phyloP scores from a whole-genome alignment of 2,113 vertebrate genomes.

The Brienomyrus brachyistius region DNA sequence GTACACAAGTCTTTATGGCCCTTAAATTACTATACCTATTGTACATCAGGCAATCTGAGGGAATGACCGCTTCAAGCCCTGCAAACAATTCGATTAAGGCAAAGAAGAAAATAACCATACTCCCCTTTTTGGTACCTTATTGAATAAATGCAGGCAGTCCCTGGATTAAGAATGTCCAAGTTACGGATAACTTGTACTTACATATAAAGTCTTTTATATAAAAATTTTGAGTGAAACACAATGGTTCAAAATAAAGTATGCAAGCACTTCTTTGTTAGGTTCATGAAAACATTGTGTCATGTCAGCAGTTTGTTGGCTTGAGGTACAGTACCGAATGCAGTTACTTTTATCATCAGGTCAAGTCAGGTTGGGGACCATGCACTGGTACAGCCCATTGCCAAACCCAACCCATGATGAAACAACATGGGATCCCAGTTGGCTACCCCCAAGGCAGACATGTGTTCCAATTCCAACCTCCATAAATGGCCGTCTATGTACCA shows the following conservation, averaged over 20 bases:
- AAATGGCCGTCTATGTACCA: not conserved
- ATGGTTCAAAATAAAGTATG: not conserved
- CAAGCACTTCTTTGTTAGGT: not conserved
- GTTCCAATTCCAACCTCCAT: not conserved
- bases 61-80: not conserved
- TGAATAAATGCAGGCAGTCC: not conserved
- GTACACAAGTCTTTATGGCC: constrained; percentile 7
- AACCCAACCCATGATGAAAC: not conserved
- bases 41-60: not conserved
- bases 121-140: not conserved
- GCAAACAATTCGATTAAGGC: not conserved
- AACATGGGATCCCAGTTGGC: not conserved
- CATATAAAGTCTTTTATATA: not conserved
- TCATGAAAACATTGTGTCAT: not conserved
- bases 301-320: not conserved
- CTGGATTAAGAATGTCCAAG: not conserved
- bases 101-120: not conserved
- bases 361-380: not conserved
- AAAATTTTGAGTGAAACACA: not conserved
- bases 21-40: not conserved
- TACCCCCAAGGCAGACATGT: too few relatives aligned
- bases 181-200: not conserved
- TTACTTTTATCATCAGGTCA: not conserved
- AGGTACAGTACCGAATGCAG: not conserved
- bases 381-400: not conserved